These are phyloP conservation scores for Ctenoplectra terminalis DNA, from an alignment of 1,140 invertebrate genomes.

Conservation along the genomic window DNA sequence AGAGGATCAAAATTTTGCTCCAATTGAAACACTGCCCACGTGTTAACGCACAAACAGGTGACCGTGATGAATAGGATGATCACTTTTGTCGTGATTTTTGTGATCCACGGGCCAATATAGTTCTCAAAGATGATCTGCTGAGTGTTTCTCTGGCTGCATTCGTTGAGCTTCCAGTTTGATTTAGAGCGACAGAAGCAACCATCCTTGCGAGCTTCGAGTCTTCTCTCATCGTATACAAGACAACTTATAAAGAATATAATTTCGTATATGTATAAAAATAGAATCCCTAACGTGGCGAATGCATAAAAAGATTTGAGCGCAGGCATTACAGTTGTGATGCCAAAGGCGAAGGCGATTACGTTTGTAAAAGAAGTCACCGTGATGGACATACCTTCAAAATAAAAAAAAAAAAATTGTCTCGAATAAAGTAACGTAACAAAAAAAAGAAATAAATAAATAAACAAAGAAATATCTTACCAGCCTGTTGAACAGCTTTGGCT, in stretches of 20 bases:
- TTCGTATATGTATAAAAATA: conserved; percentile 83
- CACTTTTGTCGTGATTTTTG: conserved; percentile 81
- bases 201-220: conserved; percentile 80
- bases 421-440: background rate
- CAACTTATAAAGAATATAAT: conserved; percentile 85
- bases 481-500: conserved; percentile 82
- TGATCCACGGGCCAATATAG: conserved; percentile 81
- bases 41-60: conserved; percentile 69
- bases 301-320: conserved; percentile 83
- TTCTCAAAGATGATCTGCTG: conserved; percentile 82
- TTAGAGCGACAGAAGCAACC: conserved; percentile 81
- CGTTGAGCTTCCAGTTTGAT: conserved; percentile 80
- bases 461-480: conserved; percentile 76
- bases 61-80: conserved; percentile 80
- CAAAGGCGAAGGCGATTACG: conserved; percentile 86
- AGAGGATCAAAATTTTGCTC: conserved; percentile 85
- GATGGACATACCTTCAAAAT: conserved; percentile 83
- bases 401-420: background rate
- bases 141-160: conserved; percentile 82
- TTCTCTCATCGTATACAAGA: conserved; percentile 83
- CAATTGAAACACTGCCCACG: conserved; percentile 81
- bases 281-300: conserved; percentile 82
- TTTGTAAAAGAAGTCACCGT: conserved; percentile 89
- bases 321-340: conserved; percentile 84
- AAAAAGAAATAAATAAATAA: background rate